phyloP scores from a whole-genome alignment of 2,113 vertebrate genomes.

The Xiphias gladius region DNA sequence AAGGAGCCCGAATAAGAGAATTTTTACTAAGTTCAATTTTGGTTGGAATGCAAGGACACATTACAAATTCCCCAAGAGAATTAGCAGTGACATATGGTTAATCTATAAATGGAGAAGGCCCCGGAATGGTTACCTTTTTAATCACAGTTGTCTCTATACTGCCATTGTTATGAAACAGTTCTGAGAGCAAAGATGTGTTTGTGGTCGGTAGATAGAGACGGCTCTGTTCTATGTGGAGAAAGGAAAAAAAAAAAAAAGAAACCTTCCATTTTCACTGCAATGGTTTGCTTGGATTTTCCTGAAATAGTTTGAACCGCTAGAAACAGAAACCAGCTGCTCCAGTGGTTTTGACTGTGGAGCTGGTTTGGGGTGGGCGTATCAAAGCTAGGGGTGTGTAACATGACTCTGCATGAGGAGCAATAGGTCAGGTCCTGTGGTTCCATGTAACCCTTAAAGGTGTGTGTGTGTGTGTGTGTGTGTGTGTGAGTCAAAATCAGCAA shows the following conservation, averaged over 20 bases:
- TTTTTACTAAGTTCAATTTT: not conserved
- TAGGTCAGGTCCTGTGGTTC: constrained; percentile 53
- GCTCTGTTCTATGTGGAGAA: constrained; percentile 54
- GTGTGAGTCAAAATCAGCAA: constrained; percentile 15
- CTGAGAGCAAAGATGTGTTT: constrained; percentile 43
- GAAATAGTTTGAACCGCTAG: constrained; percentile 72
- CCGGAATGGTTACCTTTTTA: constrained; percentile 15
- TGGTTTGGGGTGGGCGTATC: constrained; percentile 64
- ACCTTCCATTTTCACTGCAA: constrained; percentile 21
- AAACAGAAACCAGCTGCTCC: constrained; percentile 78
- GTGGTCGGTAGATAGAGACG: constrained; percentile 41
- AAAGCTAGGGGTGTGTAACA: constrained; percentile 70
- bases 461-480: not conserved
- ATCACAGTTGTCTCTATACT: constrained; percentile 13
- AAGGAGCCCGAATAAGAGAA: not conserved
- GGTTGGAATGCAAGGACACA: not conserved
- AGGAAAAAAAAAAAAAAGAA: not conserved
- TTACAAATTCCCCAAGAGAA: constrained; percentile 10
- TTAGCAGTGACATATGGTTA: constrained; percentile 7
- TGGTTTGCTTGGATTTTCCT: constrained; percentile 54
- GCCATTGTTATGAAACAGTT: constrained; percentile 31
- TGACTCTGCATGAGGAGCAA: constrained; percentile 60
- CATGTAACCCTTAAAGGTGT: constrained; percentile 24
- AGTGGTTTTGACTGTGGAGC: constrained; percentile 58
- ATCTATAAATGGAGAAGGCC: constrained; percentile 14